These are phyloP conservation scores for Pachycephala philippinensis DNA, from an alignment of 2,113 vertebrate genomes.

Conservation along the genomic window DNA sequence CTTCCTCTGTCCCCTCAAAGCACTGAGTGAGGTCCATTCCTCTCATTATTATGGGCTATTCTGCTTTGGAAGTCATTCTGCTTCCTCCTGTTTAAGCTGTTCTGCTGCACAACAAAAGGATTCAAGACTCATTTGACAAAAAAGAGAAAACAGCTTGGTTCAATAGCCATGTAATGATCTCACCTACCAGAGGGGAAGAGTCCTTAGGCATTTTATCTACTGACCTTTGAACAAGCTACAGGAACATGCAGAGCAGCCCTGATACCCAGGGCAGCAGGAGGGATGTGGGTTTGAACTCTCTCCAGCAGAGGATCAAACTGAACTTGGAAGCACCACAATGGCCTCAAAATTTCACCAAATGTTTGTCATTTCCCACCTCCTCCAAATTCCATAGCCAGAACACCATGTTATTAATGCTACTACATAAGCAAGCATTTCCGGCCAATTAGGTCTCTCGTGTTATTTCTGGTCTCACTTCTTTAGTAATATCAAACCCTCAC, in stretches of 20 bases:
- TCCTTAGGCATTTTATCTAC: neutral
- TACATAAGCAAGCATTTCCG: neutral
- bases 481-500: neutral
- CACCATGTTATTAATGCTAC: neutral
- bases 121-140: neutral
- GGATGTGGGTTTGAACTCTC: neutral
- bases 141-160: neutral
- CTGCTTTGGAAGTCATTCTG: neutral
- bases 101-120: neutral
- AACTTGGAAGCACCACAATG: neutral
- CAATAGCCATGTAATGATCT: neutral
- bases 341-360: neutral
- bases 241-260: neutral
- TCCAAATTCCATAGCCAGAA: neutral
- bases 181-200: neutral
- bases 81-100: neutral
- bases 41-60: neutral
- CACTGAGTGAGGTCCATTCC: fast-evolving
- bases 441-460: neutral
- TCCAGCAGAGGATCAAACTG: neutral
- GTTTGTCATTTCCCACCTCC: neutral
- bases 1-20: neutral
- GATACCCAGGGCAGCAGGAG: neutral
- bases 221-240: neutral
- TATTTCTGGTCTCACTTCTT: neutral